These are phyloP conservation scores for Drosophila leontia DNA, from an alignment of 1,140 invertebrate species.

Conservation along the genomic window DNA sequence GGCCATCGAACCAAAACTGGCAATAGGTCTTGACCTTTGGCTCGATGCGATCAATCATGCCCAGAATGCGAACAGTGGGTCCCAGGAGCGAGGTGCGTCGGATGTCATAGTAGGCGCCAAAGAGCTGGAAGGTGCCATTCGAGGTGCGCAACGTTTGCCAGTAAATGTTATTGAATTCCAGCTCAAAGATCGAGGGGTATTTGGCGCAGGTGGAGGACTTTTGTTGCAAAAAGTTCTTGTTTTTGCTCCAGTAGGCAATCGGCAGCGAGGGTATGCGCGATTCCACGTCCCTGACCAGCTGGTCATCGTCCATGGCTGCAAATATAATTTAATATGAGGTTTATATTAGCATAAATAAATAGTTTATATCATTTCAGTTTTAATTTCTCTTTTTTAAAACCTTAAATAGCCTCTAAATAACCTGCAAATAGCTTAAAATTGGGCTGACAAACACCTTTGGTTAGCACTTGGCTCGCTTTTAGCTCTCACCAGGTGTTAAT, in stretches of 20 bases:
- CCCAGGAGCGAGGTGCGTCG: conserved; percentile 91
- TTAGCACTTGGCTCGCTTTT: not conserved
- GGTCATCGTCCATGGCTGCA: conserved; percentile 88
- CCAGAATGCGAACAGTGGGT: conserved; percentile 93
- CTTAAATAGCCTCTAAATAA: not conserved
- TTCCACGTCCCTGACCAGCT: conserved; percentile 91
- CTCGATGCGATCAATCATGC: conserved; percentile 95
- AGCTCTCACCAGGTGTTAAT: not conserved
- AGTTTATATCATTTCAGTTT: not conserved
- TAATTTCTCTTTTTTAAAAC: not conserved
- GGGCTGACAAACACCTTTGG: not conserved
- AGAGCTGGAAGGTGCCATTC: conserved; percentile 95
- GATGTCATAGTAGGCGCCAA: conserved; percentile 95
- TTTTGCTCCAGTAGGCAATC: conserved; percentile 92
- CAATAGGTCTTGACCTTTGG: conserved; percentile 93
- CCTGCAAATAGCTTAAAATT: not conserved
- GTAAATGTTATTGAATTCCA: conserved; percentile 96
- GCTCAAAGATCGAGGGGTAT: conserved; percentile 94
- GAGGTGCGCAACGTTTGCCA: conserved; percentile 93
- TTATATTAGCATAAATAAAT: no score
- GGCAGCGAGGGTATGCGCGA: conserved; percentile 91
- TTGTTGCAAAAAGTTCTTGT: conserved; percentile 89
- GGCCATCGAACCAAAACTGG: conserved; percentile 95
- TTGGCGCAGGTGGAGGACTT: conserved; percentile 91
- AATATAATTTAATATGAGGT: no score